Evolutionary conservation across 2,113 vertebrate species (phyloP).

Genomic region (Hyperopisus bebe): DNA sequence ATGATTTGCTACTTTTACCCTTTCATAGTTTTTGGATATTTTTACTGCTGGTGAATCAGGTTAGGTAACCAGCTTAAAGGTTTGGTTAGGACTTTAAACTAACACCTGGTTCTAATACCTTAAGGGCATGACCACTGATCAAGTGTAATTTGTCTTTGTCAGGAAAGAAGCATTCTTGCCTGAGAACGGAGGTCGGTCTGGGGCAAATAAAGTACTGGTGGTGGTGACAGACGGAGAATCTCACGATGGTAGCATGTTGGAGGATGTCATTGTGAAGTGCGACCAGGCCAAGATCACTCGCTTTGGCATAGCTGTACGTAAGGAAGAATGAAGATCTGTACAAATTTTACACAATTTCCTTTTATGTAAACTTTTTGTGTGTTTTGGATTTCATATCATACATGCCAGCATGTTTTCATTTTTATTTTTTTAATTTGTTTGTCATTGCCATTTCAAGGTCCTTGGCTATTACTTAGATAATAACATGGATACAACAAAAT

Average conservation of each 20-base stretch:
- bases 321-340: background rate
- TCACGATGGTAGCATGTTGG: slow-evolving; percentile 59
- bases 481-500: slow-evolving; percentile 72
- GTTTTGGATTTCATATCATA: background rate
- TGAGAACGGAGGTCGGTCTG: slow-evolving; percentile 58
- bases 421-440: background rate
- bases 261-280: slow-evolving; percentile 65
- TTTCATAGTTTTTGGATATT: background rate
- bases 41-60: background rate
- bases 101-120: background rate
- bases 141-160: slow-evolving; percentile 15
- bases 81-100: background rate
- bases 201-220: slow-evolving; percentile 82
- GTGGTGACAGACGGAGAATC: slow-evolving; percentile 91
- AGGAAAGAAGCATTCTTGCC: slow-evolving; percentile 64
- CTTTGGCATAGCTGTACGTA: slow-evolving; percentile 89
- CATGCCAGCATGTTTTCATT: background rate
- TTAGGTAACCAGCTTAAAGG: background rate
- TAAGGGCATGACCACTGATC: background rate
- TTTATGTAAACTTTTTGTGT: background rate
- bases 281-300: slow-evolving; percentile 72
- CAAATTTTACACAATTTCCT: background rate
- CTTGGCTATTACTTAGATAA: slow-evolving; percentile 84
- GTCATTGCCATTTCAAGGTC: slow-evolving; percentile 59
- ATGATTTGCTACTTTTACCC: background rate